Base-by-base conservation (phyloP, 2,797 vertebrate species). In the Eospalax fontanierii region DNA sequence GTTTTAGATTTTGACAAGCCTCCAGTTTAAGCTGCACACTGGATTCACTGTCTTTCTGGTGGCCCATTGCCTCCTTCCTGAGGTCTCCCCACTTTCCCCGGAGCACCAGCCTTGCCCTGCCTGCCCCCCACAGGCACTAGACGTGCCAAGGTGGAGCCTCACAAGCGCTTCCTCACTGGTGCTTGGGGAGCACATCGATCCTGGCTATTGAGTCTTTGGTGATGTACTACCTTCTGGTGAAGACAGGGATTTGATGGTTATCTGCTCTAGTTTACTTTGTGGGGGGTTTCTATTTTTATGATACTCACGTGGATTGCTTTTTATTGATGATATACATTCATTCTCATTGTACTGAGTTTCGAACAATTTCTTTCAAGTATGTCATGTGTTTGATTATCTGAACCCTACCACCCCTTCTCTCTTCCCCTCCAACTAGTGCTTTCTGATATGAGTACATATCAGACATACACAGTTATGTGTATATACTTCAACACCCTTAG, bases 31-130 rank as follows among this genome's bases (percentile, higher is more conserved):
- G 15, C 57, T 74, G 3, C 15, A 9, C 11, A 0, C 33, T 21
- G 0, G 33, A 3, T 33, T 8, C 5, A 0, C 21, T 1, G 2
- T 22, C n/a, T n/a, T 35, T 26, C 46, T 6, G 19, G 19, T 0
- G 21, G 1, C 21, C 28, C 5, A 6, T 2, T 21, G 5, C 30
- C 4, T 16, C 0, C 1, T 6, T 22, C 8, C 81, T 6, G 12
- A 9, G 2, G 10, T 38, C 65, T 70, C 33, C 40, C 65, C 59
- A 1, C 3, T 40, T 40, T 21, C 5, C 83, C 33, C 57, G 50
- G 8, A 21, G 50, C 28, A n/a, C 1, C 19, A 26, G 10, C 15
- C 66, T 66, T 57, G 18, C 7, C 28, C 1, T 4, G 46, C 18
- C 18, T 30, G 35, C 43, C 6, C 33, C 12, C 46, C 35, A 2